A percentile compares a stretch with the other conserved stretches of the same genome.
These are phyloP conservation scores for Pelvicachromis taeniatus DNA, from an alignment of 2,113 vertebrate genomes.

Conservation along the genomic window DNA sequence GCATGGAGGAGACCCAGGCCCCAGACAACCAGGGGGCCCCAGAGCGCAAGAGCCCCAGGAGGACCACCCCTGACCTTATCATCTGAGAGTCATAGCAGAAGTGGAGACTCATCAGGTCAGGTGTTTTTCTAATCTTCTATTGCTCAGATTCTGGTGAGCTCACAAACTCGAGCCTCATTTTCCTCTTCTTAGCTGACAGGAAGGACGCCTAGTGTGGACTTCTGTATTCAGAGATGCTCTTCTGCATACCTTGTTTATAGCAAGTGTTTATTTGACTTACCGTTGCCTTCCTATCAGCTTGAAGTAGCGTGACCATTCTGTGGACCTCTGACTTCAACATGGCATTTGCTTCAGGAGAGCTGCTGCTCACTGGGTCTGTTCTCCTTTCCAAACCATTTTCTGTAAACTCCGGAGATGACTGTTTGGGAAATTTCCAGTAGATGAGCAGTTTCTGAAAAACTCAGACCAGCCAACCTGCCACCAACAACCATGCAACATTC, in stretches of 20 bases:
- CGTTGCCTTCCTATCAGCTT: neutral
- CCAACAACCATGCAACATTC: neutral
- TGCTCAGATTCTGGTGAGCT: neutral
- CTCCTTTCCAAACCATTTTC: neutral
- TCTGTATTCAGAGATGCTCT: neutral
- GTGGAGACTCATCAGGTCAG: neutral
- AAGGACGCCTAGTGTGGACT: neutral
- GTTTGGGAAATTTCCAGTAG: neutral
- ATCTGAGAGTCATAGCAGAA: neutral
- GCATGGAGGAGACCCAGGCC: too few species aligned
- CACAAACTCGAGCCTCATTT: neutral
- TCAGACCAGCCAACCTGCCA: neutral
- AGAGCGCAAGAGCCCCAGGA: too few species aligned
- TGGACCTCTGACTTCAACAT: neutral
- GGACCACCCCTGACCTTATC: neutral
- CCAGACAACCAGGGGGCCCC: too few species aligned
- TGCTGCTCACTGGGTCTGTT: neutral
- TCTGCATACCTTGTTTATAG: rapidly evolving
- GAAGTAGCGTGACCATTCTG: neutral
- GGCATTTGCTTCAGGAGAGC: neutral
- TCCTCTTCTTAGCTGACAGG: neutral
- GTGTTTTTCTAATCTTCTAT: neutral
- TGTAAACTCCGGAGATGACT: neutral
- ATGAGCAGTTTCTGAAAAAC: neutral
- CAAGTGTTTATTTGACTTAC: neutral